phyloP scores from a whole-genome alignment of 2,797 vertebrate species.

The Tauraco hartlaubi region DNA sequence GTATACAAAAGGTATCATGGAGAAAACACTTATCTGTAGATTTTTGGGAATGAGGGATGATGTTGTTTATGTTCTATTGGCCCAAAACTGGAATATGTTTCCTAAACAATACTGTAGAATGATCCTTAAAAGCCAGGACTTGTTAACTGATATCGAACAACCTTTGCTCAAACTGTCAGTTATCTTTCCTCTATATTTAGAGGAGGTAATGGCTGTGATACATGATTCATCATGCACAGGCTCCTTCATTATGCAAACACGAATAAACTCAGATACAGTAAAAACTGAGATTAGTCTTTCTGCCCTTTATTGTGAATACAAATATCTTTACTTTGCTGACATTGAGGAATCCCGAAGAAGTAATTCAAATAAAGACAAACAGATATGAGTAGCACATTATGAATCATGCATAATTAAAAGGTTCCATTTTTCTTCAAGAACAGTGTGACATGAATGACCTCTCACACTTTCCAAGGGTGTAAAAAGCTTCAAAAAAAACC shows the following conservation, averaged over 20 bases:
- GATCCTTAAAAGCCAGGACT: neutral
- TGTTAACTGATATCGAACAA: neutral
- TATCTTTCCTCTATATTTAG: neutral
- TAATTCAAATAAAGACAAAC: conserved; percentile 23
- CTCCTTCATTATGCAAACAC: conserved; percentile 25
- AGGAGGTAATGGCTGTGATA: conserved; percentile 34
- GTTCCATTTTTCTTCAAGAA: neutral
- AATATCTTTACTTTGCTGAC: neutral
- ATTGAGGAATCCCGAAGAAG: conserved; percentile 10
- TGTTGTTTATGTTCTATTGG: neutral
- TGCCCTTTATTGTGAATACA: conserved; percentile 7
- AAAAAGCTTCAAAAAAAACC: neutral
- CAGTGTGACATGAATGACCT: neutral
- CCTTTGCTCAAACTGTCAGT: neutral
- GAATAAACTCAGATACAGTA: neutral
- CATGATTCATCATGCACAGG: conserved; percentile 32
- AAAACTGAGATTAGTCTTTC: conserved; percentile 19
- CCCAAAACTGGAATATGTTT: neutral
- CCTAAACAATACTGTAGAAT: neutral
- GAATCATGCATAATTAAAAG: neutral
- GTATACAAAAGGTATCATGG: neutral
- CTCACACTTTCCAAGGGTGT: neutral
- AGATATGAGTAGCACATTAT: neutral
- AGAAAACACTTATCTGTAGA: neutral
- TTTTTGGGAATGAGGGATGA: neutral